Conservation (phyloP, 1,140 invertebrate genomes). For the Zaprionus inermis region DNA sequence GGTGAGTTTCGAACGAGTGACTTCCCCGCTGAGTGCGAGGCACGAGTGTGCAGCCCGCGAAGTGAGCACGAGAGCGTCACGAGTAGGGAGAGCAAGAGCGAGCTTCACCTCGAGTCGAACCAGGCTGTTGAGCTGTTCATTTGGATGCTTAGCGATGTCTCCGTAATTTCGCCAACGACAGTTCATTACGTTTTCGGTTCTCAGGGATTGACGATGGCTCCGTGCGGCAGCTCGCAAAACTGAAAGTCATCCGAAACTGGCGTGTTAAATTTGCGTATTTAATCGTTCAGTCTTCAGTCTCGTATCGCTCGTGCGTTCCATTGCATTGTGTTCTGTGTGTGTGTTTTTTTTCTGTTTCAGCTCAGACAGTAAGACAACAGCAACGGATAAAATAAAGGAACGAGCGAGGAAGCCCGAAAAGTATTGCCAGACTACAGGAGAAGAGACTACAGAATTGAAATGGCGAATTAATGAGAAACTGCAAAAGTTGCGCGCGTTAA, state of each 20-base stretch:
- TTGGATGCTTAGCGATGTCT: constrained; percentile 58
- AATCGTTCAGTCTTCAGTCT: background rate
- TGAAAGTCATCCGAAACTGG: background rate
- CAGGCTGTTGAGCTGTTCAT: constrained; percentile 41
- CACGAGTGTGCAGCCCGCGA: constrained; percentile 27
- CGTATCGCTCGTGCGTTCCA: background rate
- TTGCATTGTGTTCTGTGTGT: too few species aligned
- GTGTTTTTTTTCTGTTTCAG: background rate
- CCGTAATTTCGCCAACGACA: constrained; percentile 51
- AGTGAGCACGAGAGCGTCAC: constrained; percentile 2
- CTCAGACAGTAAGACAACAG: constrained; percentile 2
- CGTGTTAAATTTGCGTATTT: constrained; percentile 31
- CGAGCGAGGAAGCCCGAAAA: background rate
- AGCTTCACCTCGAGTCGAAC: constrained; percentile 42
- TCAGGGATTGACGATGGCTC: constrained; percentile 71
- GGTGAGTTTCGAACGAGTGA: constrained; percentile 5
- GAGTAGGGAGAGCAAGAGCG: constrained; percentile 9
- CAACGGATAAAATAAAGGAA: too few species aligned
- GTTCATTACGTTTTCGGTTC: constrained; percentile 76
- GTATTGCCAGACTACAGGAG: background rate
- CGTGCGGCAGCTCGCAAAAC: constrained; percentile 56
- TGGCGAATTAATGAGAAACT: constrained; percentile 6
- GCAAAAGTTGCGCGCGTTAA: background rate
- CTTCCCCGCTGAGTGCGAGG: background rate
- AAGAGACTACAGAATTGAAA: background rate